Percentiles rank a stretch among this genome's conserved stretches.
Evolutionary conservation across 2,888 invertebrate genomes (phyloP).

Genomic region (Agriopis aurantiaria): DNA sequence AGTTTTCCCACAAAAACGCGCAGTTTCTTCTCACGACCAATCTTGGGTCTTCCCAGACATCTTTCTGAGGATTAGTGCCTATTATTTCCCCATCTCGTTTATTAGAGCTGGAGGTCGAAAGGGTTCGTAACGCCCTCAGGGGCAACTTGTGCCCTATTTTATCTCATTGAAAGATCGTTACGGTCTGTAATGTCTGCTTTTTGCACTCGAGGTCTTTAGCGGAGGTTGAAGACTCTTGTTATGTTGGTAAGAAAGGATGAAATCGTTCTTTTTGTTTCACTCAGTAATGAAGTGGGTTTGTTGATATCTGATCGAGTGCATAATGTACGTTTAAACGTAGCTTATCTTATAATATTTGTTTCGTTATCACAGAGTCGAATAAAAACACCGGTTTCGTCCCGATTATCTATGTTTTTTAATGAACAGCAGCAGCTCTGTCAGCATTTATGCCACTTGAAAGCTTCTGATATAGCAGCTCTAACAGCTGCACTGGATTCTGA

Average conservation of each 20-base stretch:
- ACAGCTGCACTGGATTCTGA: no score
- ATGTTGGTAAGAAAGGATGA: conserved; percentile 11
- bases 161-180: conserved; percentile 47
- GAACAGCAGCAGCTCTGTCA: no score
- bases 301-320: not conserved
- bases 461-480: no score
- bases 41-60: conserved; percentile 25
- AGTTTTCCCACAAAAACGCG: conserved; percentile 14
- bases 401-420: no score
- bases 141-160: conserved; percentile 39
- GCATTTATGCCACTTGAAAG: no score
- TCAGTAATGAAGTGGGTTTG: conserved; percentile 6
- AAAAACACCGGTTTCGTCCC: no score
- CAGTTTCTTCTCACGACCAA: conserved; percentile 22
- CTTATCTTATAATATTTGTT: no score
- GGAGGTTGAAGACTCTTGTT: conserved; percentile 25
- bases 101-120: conserved; percentile 39
- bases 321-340: not conserved
- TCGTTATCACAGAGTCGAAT: no score
- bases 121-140: conserved; percentile 34
- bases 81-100: conserved; percentile 41
- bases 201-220: conserved; percentile 34
- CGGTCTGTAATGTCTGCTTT: conserved; percentile 42
- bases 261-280: conserved; percentile 1
- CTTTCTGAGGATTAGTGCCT: conserved; percentile 37